Evolutionary conservation across 2,888 invertebrate species (phyloP), one percentile per base, ranked within the genome.

Genomic region (Cephus sareptanus): DNA sequence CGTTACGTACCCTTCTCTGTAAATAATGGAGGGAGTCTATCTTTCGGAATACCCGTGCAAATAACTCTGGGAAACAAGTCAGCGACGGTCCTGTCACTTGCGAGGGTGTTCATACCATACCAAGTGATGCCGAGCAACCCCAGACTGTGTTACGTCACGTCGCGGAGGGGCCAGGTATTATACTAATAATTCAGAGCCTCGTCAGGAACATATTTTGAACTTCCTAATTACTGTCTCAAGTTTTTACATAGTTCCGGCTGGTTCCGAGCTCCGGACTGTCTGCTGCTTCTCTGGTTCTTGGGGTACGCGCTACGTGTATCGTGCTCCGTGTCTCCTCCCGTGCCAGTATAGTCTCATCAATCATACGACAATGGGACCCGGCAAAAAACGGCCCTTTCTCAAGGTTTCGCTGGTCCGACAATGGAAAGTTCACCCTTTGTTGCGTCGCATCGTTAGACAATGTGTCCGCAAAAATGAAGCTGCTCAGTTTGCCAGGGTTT

Each of bases 361-460:
- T 86, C 86, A 86, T 81, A 78, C 76, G 79, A 83, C 81, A 86
- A 84, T 83, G 76, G 79, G 77, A 70, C 74, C 71, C 79, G 75
- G 76, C 78, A 81, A 83, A 81, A 83, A 81, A 78, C 75, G 75
- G 75, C 70, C 56, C 33, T 69, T 37, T 74, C 71, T 71, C 71
- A 23, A 31, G 34, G 30, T 37, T 37, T n/a, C 78, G 75, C 73
- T 30, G n/a, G 73, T 56, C 75, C 74, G 76, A 89, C 88, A 90
- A 90, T 90, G 84, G 85, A 87, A 90, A 89, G 87, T 90, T 88
- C 85, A 83, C 81, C 87, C 83, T 88, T 90, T 89, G 87, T 89
- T 84, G 80, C 79, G 75, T 83, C 83, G 86, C 83, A 34, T 82
- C 84, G 85, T 85, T 82, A 86, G 87, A 88, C 89, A 86, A 82